Evolutionary conservation across 2,113 vertebrate species (phyloP), one percentile per base, ranked within the genome.

Genomic region (Hystrix cristata): DNA sequence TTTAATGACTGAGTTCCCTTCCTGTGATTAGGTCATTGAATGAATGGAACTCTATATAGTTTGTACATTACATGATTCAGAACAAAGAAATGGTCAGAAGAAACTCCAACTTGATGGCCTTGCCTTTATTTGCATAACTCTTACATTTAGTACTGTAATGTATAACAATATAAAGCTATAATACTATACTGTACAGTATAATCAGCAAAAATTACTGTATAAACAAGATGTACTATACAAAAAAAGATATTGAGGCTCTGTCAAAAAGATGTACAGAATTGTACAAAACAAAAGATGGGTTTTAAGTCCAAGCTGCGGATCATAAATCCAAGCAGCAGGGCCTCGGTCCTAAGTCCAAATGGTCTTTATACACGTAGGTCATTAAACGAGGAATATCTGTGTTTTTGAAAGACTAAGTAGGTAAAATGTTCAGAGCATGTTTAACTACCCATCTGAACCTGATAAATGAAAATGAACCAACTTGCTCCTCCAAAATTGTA

Each of bases 401-500:
- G 38, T 72, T 86, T 92, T 96, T 78, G 3, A 90, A 90, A 92
- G 34, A 55, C 65, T 57, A 86, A 21, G 5, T 5, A n/a, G 51
- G 2, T 34, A 25, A 46, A 7, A 5, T 78, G 4, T 90, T 95
- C 4, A 84, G 25, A 64, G 11, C 5, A 93, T 27, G 38, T 81
- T 88, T 71, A 67, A 18, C 13, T 13, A 91, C 15, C 46, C n/a
- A 62, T 81, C 2, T 87, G 27, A 85, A 71, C 5, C 21, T 69
- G 31, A 1, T 67, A 0, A 83, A 43, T 19, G 21, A 69, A 90
- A 78, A 4, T 23, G 27, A 80, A 89, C 46, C 2, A 43, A 31
- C 6, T 18, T 0, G 3, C 1, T 13, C 0, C 4, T 6, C 15
- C 1, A n/a, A 31, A 43, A 43, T 38, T 4, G 3, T 1, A n/a